A percentile compares a stretch with the other conserved stretches of the same genome.
Evolutionary conservation across 2,113 vertebrate genomes (phyloP).

Genomic region (Xenopus tropicalis): UCB_Xtro_10.0 CM004450.2:56779001-56779500

Average conservation of each 20-base stretch:
- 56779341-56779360: constrained; percentile 15
- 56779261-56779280: background rate
- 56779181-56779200: background rate
- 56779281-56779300: background rate
- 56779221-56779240: background rate
- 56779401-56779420: constrained; percentile 4
- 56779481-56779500: no score
- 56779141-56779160: no score
- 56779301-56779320: background rate
- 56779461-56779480: no score
- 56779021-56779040: no score
- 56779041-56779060: no score
- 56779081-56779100: no score
- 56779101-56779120: no score
- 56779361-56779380: background rate
- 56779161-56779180: no score
- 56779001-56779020: no score
- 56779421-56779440: constrained; percentile 1
- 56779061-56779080: no score
- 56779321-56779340: constrained; percentile 7
- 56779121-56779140: no score
- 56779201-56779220: background rate
- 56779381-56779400: constrained; percentile 13
- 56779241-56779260: background rate
- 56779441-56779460: no score